A percentile compares a stretch with the other conserved stretches of the same genome.
These are phyloP conservation scores for Ursus arctos DNA, from an alignment of 2,113 vertebrate species.

Conservation along the genomic window DNA sequence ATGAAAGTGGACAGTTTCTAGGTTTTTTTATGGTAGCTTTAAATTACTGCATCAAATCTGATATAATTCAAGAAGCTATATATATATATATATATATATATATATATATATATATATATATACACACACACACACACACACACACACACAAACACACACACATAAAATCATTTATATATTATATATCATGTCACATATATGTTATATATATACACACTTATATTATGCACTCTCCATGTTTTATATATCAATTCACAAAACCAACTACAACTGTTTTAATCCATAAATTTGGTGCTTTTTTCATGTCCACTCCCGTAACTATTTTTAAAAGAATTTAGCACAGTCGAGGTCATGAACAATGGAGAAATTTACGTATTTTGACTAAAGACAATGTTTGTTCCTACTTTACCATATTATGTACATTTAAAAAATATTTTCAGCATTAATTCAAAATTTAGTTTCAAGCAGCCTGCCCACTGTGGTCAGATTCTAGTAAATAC, in stretches of 20 bases:
- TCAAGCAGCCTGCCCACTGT: neutral
- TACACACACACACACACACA: too few relatives aligned
- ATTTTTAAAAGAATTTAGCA: neutral
- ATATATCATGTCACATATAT: neutral
- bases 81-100: neutral
- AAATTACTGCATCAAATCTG: neutral
- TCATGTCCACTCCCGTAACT: neutral
- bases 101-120: too few relatives aligned
- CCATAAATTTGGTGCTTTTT: neutral
- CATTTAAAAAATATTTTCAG: conserved; percentile 15
- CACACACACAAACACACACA: too few relatives aligned
- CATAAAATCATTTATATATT: neutral
- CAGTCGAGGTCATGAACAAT: neutral
- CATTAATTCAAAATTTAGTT: conserved; percentile 54
- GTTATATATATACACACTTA: neutral
- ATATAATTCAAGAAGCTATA: neutral
- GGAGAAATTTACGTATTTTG: neutral
- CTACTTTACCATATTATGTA: neutral
- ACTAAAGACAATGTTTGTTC: neutral
- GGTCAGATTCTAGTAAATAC: neutral
- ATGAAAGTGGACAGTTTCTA: neutral
- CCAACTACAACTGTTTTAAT: neutral
- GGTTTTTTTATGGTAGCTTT: neutral
- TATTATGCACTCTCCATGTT: neutral
- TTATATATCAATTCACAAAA: neutral